Percentiles rank a stretch among this genome's conserved stretches.
These are phyloP conservation scores for Cynopterus sphinx DNA, from an alignment of 2,797 vertebrate genomes.

Conservation along the genomic window DNA sequence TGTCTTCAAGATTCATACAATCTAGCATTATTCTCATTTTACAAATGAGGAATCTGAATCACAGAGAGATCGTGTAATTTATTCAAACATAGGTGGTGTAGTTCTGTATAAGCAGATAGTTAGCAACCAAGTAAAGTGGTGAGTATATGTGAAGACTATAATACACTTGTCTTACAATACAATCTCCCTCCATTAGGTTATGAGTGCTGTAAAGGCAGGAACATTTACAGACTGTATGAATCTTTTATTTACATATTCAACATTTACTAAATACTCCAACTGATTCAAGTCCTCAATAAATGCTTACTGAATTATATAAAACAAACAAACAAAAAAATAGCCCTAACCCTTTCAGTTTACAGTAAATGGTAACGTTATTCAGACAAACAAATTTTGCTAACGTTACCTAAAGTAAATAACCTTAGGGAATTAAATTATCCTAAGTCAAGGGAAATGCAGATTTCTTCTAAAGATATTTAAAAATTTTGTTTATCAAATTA, in stretches of 20 bases:
- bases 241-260: slow-evolving; percentile 3
- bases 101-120: background rate
- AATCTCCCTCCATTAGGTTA: background rate
- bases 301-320: slow-evolving; percentile 6
- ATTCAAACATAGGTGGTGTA: background rate
- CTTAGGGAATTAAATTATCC: slow-evolving; percentile 31
- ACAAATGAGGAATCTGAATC: background rate
- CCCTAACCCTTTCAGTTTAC: background rate
- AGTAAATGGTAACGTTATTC: background rate
- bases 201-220: background rate
- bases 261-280: slow-evolving; percentile 25
- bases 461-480: background rate
- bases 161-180: background rate
- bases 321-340: slow-evolving; percentile 15
- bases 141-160: background rate
- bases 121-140: background rate
- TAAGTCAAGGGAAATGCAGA: slow-evolving; percentile 30
- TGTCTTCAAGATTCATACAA: background rate
- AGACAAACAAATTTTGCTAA: slow-evolving; percentile 46
- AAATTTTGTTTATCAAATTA: slow-evolving; percentile 35
- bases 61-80: background rate
- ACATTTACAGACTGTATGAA: background rate
- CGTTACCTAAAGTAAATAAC: slow-evolving; percentile 41
- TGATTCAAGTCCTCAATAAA: slow-evolving; percentile 40
- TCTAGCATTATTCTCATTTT: background rate